These are phyloP conservation scores for Aplysia californica DNA, from an alignment of 1,140 invertebrate species.

Conservation along the genomic window DNA sequence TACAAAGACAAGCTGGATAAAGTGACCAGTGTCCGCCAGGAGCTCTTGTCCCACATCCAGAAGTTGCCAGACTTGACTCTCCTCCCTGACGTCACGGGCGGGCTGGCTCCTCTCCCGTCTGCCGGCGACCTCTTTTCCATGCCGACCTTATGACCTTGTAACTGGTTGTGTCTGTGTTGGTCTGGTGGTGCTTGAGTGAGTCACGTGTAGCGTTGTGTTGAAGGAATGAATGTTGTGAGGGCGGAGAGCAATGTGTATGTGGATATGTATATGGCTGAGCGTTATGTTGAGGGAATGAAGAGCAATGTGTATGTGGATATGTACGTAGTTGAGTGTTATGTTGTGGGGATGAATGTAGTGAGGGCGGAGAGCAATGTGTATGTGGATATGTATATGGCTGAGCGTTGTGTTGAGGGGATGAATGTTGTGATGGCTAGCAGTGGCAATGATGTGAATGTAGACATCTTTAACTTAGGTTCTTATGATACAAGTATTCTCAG, in stretches of 20 bases:
- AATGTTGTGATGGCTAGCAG: too few species aligned
- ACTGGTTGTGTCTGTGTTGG: too few species aligned
- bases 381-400: too few species aligned
- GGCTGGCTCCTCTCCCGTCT: conserved; percentile 89
- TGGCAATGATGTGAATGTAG: too few species aligned
- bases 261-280: too few species aligned
- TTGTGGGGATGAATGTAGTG: not conserved
- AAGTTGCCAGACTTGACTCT: conserved; percentile 92
- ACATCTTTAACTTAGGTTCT: too few species aligned
- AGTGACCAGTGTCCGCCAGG: conserved; percentile 83
- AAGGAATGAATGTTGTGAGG: not conserved
- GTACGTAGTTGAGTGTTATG: not conserved
- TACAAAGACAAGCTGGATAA: conserved; percentile 88
- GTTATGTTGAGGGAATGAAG: not conserved
- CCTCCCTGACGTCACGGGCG: conserved; percentile 89
- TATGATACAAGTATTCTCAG: too few species aligned
- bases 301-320: not conserved
- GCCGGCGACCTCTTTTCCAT: conserved; percentile 88
- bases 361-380: too few species aligned
- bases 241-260: too few species aligned
- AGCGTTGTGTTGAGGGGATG: too few species aligned
- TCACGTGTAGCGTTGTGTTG: not conserved
- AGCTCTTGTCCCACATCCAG: conserved; percentile 91
- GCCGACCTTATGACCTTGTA: not conserved
- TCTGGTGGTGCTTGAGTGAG: not conserved